Evolutionary conservation across 2,797 vertebrate genomes (phyloP), one percentile per base, ranked within the genome.

Genomic region (Pristis pectinata): DNA sequence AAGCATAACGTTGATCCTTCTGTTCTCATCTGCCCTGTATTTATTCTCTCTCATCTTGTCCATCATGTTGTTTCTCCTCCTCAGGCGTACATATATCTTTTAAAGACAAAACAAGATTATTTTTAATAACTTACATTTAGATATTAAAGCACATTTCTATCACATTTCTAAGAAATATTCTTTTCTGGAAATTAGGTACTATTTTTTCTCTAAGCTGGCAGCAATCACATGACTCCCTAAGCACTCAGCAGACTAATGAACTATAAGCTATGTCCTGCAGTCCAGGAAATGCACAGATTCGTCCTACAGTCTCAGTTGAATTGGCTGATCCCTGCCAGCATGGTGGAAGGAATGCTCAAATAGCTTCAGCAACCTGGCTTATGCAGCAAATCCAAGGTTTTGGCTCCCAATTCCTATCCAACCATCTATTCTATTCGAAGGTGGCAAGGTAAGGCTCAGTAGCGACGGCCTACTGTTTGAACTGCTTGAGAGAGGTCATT

Each of bases 21-120:
- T 98, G 91, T 97, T 97, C 96, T 98, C 98, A 70, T 96, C 97
- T 95, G 97, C 98, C 95, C 98, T 97, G 95, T 97, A 97, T 94
- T 98, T 98, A 95, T 95, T 98, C 95, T 98, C 98, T 95, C 98
- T 97, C 95, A 98, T 97, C 96, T 98, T 98, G 95, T 98, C 98
- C 98, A 98, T 98, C 97, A 98, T 97, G 95, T 95, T 97, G 95
- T 97, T 98, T 94, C 98, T 97, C 96, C 96, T 97, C 96, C 97
- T 98, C 94, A 98, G 95, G 80, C 98, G 97, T 74, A 97, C 96
- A 82, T 98, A 98, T 96, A 98, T 98, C 98, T 98, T 96, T 17
- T 95, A 95, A 77, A 96, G 96, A 95, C 94, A 93, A 77, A 79
- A 95, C 61, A 37, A 92, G 22, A 76, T 11, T 83, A 89, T 61